These are phyloP conservation scores for Aegypius monachus DNA, from an alignment of 2,113 vertebrate genomes.

Conservation along the genomic window DNA sequence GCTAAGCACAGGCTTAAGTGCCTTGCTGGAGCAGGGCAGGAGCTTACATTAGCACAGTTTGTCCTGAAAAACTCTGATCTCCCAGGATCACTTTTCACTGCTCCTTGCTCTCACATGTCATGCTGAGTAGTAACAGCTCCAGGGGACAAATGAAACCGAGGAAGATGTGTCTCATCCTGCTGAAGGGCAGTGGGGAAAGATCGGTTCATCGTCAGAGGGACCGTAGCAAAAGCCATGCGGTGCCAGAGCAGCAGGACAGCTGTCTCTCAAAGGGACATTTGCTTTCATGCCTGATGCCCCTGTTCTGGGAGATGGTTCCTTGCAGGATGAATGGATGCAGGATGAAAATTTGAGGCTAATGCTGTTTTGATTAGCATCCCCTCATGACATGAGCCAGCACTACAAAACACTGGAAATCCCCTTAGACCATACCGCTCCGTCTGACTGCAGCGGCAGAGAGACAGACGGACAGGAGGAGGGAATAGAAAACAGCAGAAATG, in stretches of 20 bases:
- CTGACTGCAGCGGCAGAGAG: background rate
- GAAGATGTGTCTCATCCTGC: background rate
- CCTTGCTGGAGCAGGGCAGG: background rate
- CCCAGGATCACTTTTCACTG: background rate
- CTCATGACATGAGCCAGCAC: background rate
- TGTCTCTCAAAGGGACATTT: background rate
- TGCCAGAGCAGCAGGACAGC: background rate
- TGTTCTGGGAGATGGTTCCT: background rate
- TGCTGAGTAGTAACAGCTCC: background rate
- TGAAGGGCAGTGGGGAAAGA: background rate
- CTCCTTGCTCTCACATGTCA: background rate
- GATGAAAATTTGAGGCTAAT: background rate
- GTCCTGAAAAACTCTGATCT: background rate
- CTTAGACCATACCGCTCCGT: fast-evolving
- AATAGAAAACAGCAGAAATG: background rate
- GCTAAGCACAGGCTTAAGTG: background rate
- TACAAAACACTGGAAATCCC: background rate
- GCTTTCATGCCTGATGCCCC: background rate
- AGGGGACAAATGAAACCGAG: background rate
- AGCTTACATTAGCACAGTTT: background rate
- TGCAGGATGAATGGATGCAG: background rate
- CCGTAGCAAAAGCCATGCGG: fast-evolving
- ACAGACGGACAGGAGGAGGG: background rate
- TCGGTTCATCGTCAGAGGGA: background rate
- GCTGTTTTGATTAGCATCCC: background rate